A percentile compares a stretch with the other conserved stretches of the same genome.
Conservation (phyloP, 2,113 vertebrate genomes). For the Propithecus coquereli region DNA sequence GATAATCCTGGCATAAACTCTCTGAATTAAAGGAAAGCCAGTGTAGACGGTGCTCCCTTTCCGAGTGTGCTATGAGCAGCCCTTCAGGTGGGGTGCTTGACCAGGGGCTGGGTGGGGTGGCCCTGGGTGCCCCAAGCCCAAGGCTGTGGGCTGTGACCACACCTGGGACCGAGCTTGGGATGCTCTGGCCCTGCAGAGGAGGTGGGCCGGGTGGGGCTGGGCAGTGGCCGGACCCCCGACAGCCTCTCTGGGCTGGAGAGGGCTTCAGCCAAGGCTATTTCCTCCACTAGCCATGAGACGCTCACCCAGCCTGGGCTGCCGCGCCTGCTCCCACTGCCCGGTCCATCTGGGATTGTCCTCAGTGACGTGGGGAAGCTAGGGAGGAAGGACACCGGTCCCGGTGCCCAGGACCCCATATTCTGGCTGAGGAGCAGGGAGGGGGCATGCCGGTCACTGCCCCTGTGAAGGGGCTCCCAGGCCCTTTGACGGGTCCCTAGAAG, state of each 20-base stretch:
- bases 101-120: background rate
- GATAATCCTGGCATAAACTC: background rate
- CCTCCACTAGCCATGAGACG: background rate
- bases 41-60: background rate
- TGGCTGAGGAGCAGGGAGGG: background rate
- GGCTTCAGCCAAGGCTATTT: background rate
- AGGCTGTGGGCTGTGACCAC: background rate
- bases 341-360: background rate
- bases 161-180: background rate
- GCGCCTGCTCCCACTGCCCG: too few species aligned
- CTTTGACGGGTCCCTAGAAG: too few species aligned
- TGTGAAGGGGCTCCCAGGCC: background rate
- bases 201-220: background rate
- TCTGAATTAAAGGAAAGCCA: background rate
- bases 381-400: too few species aligned
- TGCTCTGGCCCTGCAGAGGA: too few species aligned
- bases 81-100: background rate
- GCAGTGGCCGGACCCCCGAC: too few species aligned
- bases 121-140: background rate
- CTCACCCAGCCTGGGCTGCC: background rate
- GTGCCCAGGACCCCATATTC: background rate
- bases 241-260: background rate
- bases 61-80: background rate
- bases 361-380: too few species aligned
- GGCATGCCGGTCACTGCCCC: too few species aligned